These are phyloP conservation scores for Andricus quercusramuli DNA, from an alignment of 2,888 invertebrate genomes.

Conservation along the genomic window DNA sequence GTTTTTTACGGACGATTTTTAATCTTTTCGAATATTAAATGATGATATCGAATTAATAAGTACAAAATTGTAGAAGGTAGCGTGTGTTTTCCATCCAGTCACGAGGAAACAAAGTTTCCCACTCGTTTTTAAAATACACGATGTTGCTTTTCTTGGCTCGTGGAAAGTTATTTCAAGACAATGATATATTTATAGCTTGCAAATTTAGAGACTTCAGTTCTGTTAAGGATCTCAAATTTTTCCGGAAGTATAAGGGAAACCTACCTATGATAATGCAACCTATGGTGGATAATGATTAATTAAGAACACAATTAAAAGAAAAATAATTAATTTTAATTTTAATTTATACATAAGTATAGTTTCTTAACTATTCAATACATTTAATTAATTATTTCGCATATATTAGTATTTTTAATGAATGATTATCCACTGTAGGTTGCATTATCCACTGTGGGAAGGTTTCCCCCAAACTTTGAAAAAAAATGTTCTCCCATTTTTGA, in stretches of 20 bases:
- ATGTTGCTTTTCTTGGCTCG: background rate
- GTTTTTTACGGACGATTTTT: background rate
- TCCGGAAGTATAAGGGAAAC: too few species aligned
- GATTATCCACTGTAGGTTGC: too few species aligned
- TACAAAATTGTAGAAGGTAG: background rate
- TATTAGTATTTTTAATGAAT: too few species aligned
- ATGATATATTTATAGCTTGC: background rate
- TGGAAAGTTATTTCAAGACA: constrained; percentile 13
- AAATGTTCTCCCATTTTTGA: background rate
- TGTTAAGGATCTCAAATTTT: background rate
- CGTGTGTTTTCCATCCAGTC: background rate
- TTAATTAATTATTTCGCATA: too few species aligned
- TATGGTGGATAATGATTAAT: too few species aligned
- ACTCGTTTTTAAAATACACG: background rate
- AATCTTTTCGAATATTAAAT: background rate
- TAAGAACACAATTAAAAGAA: too few species aligned
- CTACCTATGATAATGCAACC: too few species aligned
- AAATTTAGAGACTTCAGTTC: background rate
- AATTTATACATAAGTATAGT: too few species aligned
- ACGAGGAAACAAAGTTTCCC: constrained; percentile 1
- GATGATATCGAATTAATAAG: background rate
- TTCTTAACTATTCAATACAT: too few species aligned
- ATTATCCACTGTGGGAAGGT: too few species aligned
- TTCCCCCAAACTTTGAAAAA: background rate
- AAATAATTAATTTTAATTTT: too few species aligned